Conservation (phyloP, 2,797 vertebrate genomes). For the Coranthus polyacanthus region DNA sequence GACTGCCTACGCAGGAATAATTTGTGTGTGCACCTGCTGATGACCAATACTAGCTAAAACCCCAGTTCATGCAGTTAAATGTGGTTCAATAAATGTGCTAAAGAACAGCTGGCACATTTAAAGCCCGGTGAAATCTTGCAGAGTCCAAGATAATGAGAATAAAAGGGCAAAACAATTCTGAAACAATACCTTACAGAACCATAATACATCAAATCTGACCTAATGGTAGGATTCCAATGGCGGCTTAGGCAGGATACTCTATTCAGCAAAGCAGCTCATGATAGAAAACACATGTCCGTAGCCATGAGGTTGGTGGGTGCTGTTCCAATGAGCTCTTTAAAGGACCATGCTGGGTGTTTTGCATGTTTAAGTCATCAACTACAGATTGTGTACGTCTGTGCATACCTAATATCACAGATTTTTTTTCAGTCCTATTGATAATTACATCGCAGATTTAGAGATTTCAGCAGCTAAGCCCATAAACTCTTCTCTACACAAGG, state of each 20-base stretch:
- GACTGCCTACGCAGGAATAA: not conserved
- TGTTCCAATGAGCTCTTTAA: conserved; percentile 16
- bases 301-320: conserved; percentile 8
- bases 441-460: too few species aligned
- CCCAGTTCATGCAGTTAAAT: not conserved
- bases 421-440: too few species aligned
- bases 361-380: conserved; percentile 1
- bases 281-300: conserved; percentile 57
- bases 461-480: too few species aligned
- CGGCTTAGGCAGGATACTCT: conserved; percentile 17
- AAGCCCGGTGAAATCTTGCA: conserved; percentile 7
- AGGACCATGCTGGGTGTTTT: not conserved
- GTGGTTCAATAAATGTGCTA: not conserved
- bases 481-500: too few species aligned
- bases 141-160: conserved; percentile 12
- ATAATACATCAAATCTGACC: conserved; percentile 36
- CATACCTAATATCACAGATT: not conserved
- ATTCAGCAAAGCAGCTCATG: conserved; percentile 3
- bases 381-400: not conserved
- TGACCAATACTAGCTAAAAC: not conserved
- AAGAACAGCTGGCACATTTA: not conserved
- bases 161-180: not conserved
- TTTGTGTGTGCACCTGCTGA: not conserved
- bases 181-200: conserved; percentile 26
- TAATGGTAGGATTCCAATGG: conserved; percentile 29